These are phyloP conservation scores for Plagodis pulveraria DNA, from an alignment of 2,888 invertebrate species.

Conservation along the genomic window DNA sequence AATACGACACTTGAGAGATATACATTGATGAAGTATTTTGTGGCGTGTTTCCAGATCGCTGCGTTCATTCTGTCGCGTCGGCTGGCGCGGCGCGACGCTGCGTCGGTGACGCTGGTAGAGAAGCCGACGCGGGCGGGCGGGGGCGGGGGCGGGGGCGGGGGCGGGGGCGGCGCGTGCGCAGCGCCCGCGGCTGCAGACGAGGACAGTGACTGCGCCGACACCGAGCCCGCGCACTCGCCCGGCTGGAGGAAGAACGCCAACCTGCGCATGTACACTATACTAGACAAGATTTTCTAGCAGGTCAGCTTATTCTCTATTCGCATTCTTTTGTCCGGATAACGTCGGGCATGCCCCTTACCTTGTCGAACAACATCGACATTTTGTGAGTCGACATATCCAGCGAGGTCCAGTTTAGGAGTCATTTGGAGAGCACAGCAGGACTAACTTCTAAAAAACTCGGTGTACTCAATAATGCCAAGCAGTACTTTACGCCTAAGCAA, in stretches of 20 bases:
- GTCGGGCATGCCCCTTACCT: not conserved
- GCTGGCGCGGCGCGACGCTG: constrained; percentile 61
- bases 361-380: no score
- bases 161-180: constrained; percentile 38
- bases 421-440: no score
- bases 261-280: constrained; percentile 79
- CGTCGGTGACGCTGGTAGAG: not conserved
- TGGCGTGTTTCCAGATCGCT: constrained; percentile 54
- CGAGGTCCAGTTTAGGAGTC: no score
- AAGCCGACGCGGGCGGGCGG: constrained; percentile 27
- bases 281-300: constrained; percentile 84
- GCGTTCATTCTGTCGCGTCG: constrained; percentile 72
- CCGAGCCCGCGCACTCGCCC: constrained; percentile 49
- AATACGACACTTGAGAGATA: no score
- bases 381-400: no score
- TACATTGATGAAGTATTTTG: no score
- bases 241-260: constrained; percentile 78
- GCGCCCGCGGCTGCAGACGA: no score
- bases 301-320: constrained; percentile 39
- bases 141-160: constrained; percentile 37
- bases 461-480: no score
- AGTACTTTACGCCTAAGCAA: no score
- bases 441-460: no score
- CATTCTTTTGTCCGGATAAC: not conserved
- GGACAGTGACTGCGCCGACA: constrained; percentile 48